Evolutionary conservation across 92 coral and sea anemone species (phyloP), one percentile per base, ranked within the genome.

Genomic region (Parazoanthus swiftii): DNA sequence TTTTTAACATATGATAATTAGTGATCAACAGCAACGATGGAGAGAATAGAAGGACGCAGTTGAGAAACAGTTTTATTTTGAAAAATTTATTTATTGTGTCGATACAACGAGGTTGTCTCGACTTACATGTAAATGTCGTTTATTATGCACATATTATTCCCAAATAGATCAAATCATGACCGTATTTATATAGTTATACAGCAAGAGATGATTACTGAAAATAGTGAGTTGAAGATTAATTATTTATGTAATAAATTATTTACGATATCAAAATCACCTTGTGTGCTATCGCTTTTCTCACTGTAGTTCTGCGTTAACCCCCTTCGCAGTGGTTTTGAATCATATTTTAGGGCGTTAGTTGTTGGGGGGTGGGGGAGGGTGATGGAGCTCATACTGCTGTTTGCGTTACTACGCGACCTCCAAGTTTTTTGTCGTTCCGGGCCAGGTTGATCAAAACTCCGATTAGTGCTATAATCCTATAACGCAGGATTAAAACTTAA

Each of bases 171-270:
- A 4, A 23, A 13, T 58, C 8, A 54, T 26, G 50, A 20, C 21
- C 70, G 26, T 80, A 79, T 79, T 79, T 79, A 79, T 79, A 79
- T 23, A 33, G 33, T 18, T 58, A 80, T 36, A 13, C 46, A 26
- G 65, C 16, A 71, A 42, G 8, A 39, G n/a, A 48, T 73, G 78
- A 68, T 68, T 66, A 84, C n/a, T 10, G 63, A 44, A 33, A 70
- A 84, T 84, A 84, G 67, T 20, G 13, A 67, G 33, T 42, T 26
- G 10, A 26, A 15, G 86, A 71, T 5, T 75, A 71, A 84, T 84
- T 84, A 84, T 84, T 84, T 82, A 82, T 84, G 35, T 68, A 84
- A 84, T 84, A 84, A 84, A 84, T 71, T 84, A 84, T 44, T 70
- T 84, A 44, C 77, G 23, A 33, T 73, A 63, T 63, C 6, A 8